Evolutionary conservation across 1,140 invertebrate genomes (phyloP).

Genomic region (Diorhabda sublineata): DNA sequence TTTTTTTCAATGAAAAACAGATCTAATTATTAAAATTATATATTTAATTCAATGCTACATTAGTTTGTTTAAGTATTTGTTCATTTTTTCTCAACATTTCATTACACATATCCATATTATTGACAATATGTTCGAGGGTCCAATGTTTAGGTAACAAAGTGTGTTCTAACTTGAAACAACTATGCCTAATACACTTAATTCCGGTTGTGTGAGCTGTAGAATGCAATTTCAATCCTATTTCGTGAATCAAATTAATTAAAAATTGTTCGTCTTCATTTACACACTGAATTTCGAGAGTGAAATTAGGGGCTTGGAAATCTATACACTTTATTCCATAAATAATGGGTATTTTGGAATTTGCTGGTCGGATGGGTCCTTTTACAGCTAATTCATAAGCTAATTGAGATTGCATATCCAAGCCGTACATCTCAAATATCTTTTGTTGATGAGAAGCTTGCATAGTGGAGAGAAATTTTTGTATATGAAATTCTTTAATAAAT

Average conservation of each 20-base stretch:
- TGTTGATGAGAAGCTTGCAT: constrained; percentile 79
- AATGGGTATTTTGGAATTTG: constrained; percentile 63
- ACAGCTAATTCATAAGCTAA: constrained; percentile 82
- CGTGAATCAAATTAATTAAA: constrained; percentile 68
- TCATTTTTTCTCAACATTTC: constrained; percentile 53
- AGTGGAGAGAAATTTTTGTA: constrained; percentile 68
- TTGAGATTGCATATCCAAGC: constrained; percentile 78
- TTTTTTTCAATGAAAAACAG: too few species aligned
- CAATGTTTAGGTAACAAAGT: constrained; percentile 82
- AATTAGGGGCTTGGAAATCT: constrained; percentile 75
- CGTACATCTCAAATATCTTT: constrained; percentile 75
- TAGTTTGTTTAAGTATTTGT: constrained; percentile 44
- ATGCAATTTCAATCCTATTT: constrained; percentile 74
- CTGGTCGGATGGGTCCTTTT: constrained; percentile 73
- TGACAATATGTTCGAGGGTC: constrained; percentile 66
- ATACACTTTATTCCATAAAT: constrained; percentile 85
- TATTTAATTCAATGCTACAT: constrained; percentile 10
- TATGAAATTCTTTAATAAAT: constrained; percentile 59
- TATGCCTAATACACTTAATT: constrained; percentile 76
- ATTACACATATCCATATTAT: constrained; percentile 62
- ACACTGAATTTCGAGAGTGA: constrained; percentile 82
- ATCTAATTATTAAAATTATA: neutral
- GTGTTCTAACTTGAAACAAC: constrained; percentile 72
- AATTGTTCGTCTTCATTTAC: constrained; percentile 79
- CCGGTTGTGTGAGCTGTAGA: constrained; percentile 74